Evolutionary conservation across 2,113 vertebrate genomes (phyloP), one percentile per base, ranked within the genome.

Genomic region (Silurus glanis): DNA sequence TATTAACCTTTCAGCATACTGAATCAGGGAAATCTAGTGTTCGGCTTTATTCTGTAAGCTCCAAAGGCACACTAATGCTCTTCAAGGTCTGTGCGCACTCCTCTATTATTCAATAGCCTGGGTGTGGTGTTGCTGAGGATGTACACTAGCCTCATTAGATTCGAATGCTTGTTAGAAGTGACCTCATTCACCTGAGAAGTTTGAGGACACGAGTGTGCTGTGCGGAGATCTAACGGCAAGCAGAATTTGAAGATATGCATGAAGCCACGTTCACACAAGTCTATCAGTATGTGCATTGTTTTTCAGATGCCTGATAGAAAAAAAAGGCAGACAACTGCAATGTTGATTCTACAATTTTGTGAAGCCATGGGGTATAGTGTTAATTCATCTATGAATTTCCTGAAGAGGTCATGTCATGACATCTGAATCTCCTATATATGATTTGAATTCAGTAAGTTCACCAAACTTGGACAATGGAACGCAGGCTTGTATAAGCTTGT

Each of bases 61-160:
- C 80, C 8, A n/a, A 62, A 67, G 55, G 51, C 21, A 28, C 81
- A 81, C 81, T 83, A 87, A 87, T 89, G 87, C 87, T 76, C 61
- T 81, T 87, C 83, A 89, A 90, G 87, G 83, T 87, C 88, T 88
- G 76, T 6, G 45, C 62, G 67, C 28, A 72, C 90, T 81, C 56
- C 69, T 53, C 75, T 87, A 62, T 83, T 81, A 88, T 87, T 88
- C 82, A 89, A 82, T 62, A 83, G 59, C 87, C 78, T 74, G 75
- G 64, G 56, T 88, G 82, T 21, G 82, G 21, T 87, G 61, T 81
- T 85, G 75, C 79, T 82, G 58, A 69, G 58, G 84, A 87, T 74
- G 82, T 86, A 69, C 82, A 80, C 81, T 85, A 82, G 76, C 64
- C 51, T 86, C 72, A 87, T 85, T 87, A 85, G 84, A 58, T 67